These are phyloP conservation scores for Apostichopus parvimensis DNA, from an alignment of 35 echinoderm and acorn worm genomes.

Conservation along the genomic window DNA sequence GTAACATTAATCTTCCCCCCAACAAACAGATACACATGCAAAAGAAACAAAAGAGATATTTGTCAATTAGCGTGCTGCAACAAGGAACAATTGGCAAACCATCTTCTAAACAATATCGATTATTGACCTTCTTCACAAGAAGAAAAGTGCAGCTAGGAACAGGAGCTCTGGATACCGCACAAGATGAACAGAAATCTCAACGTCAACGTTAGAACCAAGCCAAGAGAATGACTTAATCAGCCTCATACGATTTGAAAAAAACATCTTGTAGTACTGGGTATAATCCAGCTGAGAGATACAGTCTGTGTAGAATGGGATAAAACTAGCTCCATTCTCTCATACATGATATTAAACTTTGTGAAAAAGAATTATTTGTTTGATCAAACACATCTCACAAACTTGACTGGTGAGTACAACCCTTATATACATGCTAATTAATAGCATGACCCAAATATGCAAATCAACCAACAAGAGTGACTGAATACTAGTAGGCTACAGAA, in stretches of 20 bases:
- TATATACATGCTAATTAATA: too few species aligned
- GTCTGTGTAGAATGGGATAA: too few species aligned
- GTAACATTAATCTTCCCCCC: slow-evolving; percentile 1
- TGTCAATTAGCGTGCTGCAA: background rate
- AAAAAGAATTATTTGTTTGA: too few species aligned
- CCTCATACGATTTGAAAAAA: background rate
- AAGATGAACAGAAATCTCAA: background rate
- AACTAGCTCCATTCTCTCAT: too few species aligned
- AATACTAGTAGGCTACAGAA: too few species aligned
- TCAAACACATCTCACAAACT: too few species aligned
- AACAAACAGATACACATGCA: background rate
- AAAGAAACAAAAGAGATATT: background rate
- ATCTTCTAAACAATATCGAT: background rate
- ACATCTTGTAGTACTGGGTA: background rate
- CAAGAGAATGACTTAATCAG: background rate
- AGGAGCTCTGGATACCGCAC: background rate
- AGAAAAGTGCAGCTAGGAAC: background rate
- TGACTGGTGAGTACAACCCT: too few species aligned
- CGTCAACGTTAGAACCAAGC: too few species aligned
- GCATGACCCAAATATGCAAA: too few species aligned
- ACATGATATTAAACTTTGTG: too few species aligned
- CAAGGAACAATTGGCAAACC: background rate
- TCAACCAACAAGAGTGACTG: too few species aligned
- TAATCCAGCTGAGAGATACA: background rate
- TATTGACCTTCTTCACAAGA: background rate